Evolutionary conservation across 2,888 invertebrate species (phyloP).

Genomic region (Drosophila testacea): DNA sequence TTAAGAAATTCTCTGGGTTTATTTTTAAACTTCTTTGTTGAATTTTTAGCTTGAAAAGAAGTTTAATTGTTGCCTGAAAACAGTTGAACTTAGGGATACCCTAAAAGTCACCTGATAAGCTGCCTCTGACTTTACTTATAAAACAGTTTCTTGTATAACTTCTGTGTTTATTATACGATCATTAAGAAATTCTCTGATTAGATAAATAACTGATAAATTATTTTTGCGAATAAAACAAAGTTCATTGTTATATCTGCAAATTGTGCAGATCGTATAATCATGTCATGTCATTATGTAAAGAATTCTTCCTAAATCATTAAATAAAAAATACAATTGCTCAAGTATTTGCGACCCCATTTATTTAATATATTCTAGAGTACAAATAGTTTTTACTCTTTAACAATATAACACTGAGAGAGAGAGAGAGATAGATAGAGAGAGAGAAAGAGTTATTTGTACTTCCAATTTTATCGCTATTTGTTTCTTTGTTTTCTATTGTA

Average conservation of each 20-base stretch:
- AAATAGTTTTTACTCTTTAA: neutral
- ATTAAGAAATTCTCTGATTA: constrained; percentile 1
- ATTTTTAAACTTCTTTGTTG: too few relatives aligned
- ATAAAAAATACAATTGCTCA: too few relatives aligned
- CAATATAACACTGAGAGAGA: neutral
- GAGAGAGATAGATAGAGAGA: neutral
- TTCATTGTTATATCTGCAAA: constrained; percentile 11
- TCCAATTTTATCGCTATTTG: neutral
- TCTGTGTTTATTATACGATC: too few relatives aligned
- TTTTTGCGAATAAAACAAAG: neutral
- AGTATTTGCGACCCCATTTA: neutral
- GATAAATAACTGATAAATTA: constrained; percentile 11
- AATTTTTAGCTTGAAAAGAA: too few relatives aligned
- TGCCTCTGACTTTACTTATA: neutral
- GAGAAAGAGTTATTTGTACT: neutral
- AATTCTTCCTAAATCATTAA: too few relatives aligned
- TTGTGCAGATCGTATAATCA: neutral
- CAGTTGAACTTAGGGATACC: too few relatives aligned
- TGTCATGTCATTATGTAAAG: too few relatives aligned
- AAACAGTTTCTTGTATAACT: constrained; percentile 8
- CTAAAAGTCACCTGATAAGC: too few relatives aligned
- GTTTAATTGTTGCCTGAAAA: too few relatives aligned
- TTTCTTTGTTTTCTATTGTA: neutral
- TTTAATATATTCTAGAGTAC: neutral
- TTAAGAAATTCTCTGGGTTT: neutral